Evolutionary conservation across 2,113 vertebrate species (phyloP).

Genomic region (Catharus fuscescens): DNA sequence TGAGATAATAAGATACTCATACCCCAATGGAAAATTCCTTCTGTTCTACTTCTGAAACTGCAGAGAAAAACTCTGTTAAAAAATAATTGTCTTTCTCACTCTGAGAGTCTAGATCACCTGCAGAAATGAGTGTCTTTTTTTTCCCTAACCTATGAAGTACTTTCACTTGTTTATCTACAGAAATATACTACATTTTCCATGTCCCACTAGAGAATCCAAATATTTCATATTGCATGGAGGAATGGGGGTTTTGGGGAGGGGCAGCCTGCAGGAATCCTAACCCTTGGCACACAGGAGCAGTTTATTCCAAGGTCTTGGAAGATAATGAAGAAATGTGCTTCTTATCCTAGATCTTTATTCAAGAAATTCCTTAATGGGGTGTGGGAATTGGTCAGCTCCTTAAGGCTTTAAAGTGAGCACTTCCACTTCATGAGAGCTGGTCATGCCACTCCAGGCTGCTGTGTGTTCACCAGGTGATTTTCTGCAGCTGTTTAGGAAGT

Average conservation of each 20-base stretch:
- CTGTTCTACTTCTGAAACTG: background rate
- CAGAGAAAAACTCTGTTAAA: background rate
- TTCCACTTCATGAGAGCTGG: background rate
- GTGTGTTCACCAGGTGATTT: background rate
- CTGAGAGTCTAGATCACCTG: background rate
- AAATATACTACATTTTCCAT: background rate
- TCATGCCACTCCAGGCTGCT: too few relatives aligned
- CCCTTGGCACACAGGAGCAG: background rate
- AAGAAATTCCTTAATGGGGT: background rate
- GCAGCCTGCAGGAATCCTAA: background rate
- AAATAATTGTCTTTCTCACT: background rate
- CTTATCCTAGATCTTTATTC: background rate
- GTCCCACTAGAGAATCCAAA: background rate
- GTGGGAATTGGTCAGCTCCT: background rate
- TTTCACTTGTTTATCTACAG: background rate
- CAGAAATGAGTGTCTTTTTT: background rate
- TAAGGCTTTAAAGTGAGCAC: background rate
- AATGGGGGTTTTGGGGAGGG: accelerated
- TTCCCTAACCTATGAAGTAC: background rate
- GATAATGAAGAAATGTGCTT: background rate
- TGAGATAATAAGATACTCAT: background rate
- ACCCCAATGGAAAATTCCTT: background rate
- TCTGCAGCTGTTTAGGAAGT: background rate
- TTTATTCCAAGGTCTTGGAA: background rate
- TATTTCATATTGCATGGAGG: background rate